These are phyloP conservation scores for Eira barbara DNA, from an alignment of 2,113 vertebrate genomes.

Conservation along the genomic window DNA sequence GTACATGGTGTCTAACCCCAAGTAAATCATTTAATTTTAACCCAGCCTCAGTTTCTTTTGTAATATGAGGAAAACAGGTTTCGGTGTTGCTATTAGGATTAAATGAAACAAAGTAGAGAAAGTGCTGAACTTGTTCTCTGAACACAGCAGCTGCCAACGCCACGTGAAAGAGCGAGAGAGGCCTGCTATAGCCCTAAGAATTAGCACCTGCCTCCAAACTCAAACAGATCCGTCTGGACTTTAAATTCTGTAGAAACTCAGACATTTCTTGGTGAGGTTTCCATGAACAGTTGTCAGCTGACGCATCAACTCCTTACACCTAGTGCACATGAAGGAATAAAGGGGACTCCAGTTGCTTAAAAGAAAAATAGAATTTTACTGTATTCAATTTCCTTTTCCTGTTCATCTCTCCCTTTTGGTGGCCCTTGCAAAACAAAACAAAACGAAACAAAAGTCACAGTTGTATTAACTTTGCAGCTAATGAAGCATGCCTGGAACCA, in stretches of 20 bases:
- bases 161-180: background rate
- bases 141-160: background rate
- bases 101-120: background rate
- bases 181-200: background rate
- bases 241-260: background rate
- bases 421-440: background rate
- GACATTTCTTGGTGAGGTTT: slow-evolving; percentile 25
- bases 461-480: background rate
- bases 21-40: background rate
- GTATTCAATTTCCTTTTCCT: background rate
- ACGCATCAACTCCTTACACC: background rate
- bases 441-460: background rate
- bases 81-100: background rate
- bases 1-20: background rate
- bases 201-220: background rate
- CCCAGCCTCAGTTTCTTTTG: background rate
- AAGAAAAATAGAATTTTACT: background rate
- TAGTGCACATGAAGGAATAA: background rate
- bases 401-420: background rate
- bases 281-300: background rate
- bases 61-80: background rate
- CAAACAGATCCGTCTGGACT: background rate
- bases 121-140: background rate
- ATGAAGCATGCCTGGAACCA: background rate
- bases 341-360: background rate